phyloP scores from a whole-genome alignment of 2,888 invertebrate genomes.

The Platerodrilus igneus region DNA sequence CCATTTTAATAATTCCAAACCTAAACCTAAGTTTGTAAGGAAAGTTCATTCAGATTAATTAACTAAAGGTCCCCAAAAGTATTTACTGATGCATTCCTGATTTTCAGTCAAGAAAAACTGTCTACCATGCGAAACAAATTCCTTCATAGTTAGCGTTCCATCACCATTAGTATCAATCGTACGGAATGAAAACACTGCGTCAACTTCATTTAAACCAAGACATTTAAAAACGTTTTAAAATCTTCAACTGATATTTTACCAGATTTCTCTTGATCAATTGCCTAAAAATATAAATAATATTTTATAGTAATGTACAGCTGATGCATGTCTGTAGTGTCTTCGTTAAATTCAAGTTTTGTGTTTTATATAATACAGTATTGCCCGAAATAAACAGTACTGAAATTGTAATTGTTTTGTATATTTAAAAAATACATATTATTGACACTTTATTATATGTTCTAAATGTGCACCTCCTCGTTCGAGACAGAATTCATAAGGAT shows the following conservation, averaged over 20 bases:
- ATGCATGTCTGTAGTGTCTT: too few relatives aligned
- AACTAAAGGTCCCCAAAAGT: conserved; percentile 80
- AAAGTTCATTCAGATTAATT: too few relatives aligned
- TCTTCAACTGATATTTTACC: conserved; percentile 76
- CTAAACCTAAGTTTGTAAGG: too few relatives aligned
- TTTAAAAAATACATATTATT: too few relatives aligned
- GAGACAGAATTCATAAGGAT: too few relatives aligned
- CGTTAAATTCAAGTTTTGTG: conserved; percentile 4
- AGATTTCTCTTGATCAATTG: conserved; percentile 74
- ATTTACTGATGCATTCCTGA: conserved; percentile 69
- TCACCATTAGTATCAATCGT: conserved; percentile 76
- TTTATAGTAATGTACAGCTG: background rate
- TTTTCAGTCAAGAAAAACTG: conserved; percentile 78
- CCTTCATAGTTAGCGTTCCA: conserved; percentile 69
- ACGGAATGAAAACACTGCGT: conserved; percentile 72
- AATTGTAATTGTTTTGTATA: too few relatives aligned
- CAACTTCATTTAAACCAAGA: conserved; percentile 67
- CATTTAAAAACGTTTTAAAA: conserved; percentile 77
- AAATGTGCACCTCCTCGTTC: too few relatives aligned
- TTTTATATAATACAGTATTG: too few relatives aligned
- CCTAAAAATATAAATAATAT: conserved; percentile 50
- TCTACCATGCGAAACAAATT: conserved; percentile 75
- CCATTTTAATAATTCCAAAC: too few relatives aligned
- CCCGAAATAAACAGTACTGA: too few relatives aligned
- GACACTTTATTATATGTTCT: too few relatives aligned